These are phyloP conservation scores for Autographa pulchrina DNA, from an alignment of 2,888 invertebrate species.

Conservation along the genomic window DNA sequence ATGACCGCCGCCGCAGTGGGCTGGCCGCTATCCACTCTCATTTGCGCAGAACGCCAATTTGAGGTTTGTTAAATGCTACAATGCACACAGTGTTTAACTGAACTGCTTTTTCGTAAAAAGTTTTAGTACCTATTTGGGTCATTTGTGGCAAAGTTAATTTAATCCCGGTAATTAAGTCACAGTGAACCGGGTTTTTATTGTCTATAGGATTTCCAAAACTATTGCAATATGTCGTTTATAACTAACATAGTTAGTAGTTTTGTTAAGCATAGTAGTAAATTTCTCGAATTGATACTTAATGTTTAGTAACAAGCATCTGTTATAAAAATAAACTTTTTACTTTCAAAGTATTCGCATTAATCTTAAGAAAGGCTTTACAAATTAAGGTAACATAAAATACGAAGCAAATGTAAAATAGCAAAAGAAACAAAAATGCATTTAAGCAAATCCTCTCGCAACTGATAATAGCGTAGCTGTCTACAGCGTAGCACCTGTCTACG, in stretches of 20 bases:
- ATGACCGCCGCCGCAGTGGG: background rate
- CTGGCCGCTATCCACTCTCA: conserved; percentile 4
- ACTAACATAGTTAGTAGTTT: too few relatives aligned
- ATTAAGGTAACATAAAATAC: background rate
- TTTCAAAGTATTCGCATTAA: too few relatives aligned
- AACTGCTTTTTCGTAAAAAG: conserved; percentile 11
- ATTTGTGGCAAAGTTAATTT: background rate
- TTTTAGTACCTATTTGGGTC: background rate
- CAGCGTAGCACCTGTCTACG: conserved; percentile 41
- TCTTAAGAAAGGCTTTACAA: background rate
- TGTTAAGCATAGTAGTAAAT: too few relatives aligned
- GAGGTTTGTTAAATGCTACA: conserved; percentile 17
- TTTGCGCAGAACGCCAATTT: conserved; percentile 7
- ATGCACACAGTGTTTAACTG: background rate
- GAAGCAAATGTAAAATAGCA: conserved; percentile 10
- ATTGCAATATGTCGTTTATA: too few relatives aligned
- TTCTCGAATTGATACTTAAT: too few relatives aligned
- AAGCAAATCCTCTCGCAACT: conserved; percentile 16
- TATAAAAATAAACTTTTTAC: too few relatives aligned
- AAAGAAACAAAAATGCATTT: conserved; percentile 23
- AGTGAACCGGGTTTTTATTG: background rate
- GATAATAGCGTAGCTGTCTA: conserved; percentile 31
- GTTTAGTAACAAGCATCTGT: too few relatives aligned
- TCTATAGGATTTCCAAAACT: background rate
- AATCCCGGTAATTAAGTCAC: conserved; percentile 2